Evolutionary conservation across 2,113 vertebrate species (phyloP).

Genomic region (Xenopus tropicalis): DNA sequence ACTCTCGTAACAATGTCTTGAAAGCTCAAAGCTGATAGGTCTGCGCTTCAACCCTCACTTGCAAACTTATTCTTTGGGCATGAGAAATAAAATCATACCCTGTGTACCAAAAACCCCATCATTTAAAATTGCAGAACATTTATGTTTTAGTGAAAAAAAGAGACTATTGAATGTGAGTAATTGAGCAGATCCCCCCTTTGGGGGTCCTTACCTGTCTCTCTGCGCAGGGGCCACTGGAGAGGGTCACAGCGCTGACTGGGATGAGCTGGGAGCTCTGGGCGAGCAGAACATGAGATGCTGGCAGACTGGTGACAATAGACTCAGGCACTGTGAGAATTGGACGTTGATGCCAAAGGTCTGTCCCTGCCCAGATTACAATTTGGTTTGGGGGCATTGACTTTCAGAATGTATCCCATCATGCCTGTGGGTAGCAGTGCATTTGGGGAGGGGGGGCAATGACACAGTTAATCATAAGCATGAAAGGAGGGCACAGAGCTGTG

Average conservation of each 20-base stretch:
- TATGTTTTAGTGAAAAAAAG: no score
- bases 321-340: slow-evolving; percentile 39
- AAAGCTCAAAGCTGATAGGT: no score
- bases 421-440: slow-evolving; percentile 34
- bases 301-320: slow-evolving; percentile 31
- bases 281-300: slow-evolving; percentile 1
- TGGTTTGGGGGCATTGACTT: slow-evolving; percentile 50
- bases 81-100: no score
- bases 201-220: neutral
- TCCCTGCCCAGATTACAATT: slow-evolving; percentile 42
- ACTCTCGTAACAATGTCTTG: no score
- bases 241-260: neutral
- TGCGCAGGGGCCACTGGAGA: neutral
- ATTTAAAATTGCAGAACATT: no score
- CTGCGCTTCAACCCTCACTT: no score
- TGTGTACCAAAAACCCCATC: no score
- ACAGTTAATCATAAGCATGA: neutral
- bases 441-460: slow-evolving; percentile 1
- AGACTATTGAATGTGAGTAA: no score
- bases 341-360: neutral
- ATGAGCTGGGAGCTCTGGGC: neutral
- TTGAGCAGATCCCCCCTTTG: no score
- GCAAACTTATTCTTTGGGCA: no score
- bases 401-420: slow-evolving; percentile 38
- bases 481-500: neutral